Evolutionary conservation across 64 coral and sea anemone species (phyloP).

Genomic region (Trachythela sp.): DNA sequence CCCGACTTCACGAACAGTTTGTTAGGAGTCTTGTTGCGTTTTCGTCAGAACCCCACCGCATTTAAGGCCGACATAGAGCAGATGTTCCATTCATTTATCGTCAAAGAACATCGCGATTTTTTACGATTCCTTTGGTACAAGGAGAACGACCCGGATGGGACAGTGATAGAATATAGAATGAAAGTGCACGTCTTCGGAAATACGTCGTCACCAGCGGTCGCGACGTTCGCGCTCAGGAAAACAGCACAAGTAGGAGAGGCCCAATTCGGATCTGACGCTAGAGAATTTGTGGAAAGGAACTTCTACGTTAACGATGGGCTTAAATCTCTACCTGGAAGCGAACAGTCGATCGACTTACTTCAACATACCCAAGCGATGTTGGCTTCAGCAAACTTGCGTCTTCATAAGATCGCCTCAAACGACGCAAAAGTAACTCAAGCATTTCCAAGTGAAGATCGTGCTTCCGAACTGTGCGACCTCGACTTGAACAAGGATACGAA

Average conservation of each 20-base stretch:
- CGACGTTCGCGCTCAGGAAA: conserved; percentile 22
- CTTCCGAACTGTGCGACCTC: conserved; percentile 34
- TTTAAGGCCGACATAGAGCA: no score
- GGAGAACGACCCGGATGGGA: no score
- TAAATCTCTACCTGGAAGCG: neutral
- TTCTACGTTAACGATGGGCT: conserved; percentile 46
- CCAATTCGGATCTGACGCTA: conserved; percentile 36
- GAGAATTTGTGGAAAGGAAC: conserved; percentile 4
- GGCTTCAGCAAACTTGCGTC: conserved; percentile 35
- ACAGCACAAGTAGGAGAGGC: conserved; percentile 17
- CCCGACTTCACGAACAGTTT: no score
- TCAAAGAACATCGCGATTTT: no score
- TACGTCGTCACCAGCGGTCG: conserved; percentile 44
- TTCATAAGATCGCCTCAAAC: conserved; percentile 55
- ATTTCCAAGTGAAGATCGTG: conserved; percentile 36
- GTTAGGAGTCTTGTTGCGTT: no score
- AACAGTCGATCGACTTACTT: conserved; percentile 27
- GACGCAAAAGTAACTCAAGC: conserved; percentile 28
- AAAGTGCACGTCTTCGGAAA: conserved; percentile 53
- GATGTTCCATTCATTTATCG: no score
- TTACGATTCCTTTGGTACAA: no score
- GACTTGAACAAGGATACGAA: no score
- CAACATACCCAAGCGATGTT: conserved; percentile 33
- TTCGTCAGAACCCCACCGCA: no score
- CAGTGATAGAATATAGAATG: conserved; percentile 38